Evolutionary conservation across 2,888 invertebrate genomes (phyloP), one percentile per base, ranked within the genome.

Genomic region (Phyto melanocephala): DNA sequence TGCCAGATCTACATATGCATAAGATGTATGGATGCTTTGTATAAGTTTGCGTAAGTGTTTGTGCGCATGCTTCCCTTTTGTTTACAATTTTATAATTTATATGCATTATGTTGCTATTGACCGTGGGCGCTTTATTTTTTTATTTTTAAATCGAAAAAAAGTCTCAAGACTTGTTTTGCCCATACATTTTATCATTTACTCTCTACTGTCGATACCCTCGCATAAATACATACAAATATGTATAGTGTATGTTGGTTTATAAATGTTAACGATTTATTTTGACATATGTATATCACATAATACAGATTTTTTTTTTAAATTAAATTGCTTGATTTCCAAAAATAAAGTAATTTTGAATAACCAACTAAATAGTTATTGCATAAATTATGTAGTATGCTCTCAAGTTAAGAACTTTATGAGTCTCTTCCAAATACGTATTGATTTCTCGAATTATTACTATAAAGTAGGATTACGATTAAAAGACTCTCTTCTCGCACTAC

Each of bases 71-170:
- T 67, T 60, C 79, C 74, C 63, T 65, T 52, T 28, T 70, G 37
- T 78, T 78, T 63, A 68, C 24, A 62, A 42, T 77, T 63, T 58
- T 11, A 54, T 62, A 52, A 37, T 52, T 68, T 67, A 70, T 75
- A 74, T 82, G 82, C 75, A 82, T 54, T 78, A 80, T 72, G 81
- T 82, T 84, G 84, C 58, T 84, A 82, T 85, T 85, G 85, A 84
- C 85, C 82, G 85, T 85, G 85, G 85, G 85, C 85, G 84, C 74
- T 63, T 81, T 52, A 42, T 20, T 52, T 40, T 37, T 60, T 20
- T 13, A 13, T 22, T 79, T 79, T 74, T 72, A 40, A 35, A 62
- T 50, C 42, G 20, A 47, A 58, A 54, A 63, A 58, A 20, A 28
- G 63, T 11, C 54, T 15, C 6, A 40, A 37, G 58, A 58, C 71